Base-by-base conservation (phyloP, 2,888 invertebrate species). In the Rhingia rostrata region DNA sequence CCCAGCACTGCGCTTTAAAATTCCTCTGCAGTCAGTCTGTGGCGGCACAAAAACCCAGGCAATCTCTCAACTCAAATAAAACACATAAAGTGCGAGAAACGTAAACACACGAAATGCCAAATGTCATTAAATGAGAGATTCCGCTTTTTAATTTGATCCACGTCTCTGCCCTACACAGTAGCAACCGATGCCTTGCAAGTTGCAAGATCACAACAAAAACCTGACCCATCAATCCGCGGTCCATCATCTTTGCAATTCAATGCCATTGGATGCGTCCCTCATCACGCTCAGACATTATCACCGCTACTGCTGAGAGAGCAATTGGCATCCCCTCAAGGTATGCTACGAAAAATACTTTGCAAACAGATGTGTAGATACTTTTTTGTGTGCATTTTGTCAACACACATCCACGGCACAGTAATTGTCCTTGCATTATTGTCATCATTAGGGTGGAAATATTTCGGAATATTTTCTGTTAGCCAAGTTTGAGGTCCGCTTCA, bases 101-200 rank as follows among this genome's bases (percentile, higher is more conserved):
- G 80, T 70, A 84, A 84, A 80, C 84, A 84, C 80, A 80, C 61
- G 60, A 84, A 84, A 84, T 84, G 80, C 80, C 84, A 84, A 84
- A 84, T 84, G 80, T 74, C 84, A 84, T 84, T 43, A 69, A 78
- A 73, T 78, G 72, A 58, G 47, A 37, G 60, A 82, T 58, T 67
- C 41, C 63, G 14, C 53, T 69, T 78, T 67, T 51, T 78, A 83
- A 83, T 78, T 78, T 67, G 51, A 78, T 67, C 78, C 83, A 83
- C 82, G 82, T 83, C 72, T 9, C 67, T 10, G 66, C 53, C 41
- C 30, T 33, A 32, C 43, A 67, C 64, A 66, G 45, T 58, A 81
- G 63, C 81, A 39, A 22, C 6, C 37, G 14, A 45, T 39, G 22
- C 77, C 6, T 60, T 47, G 32, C 41, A 51, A 60, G 60, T 60